These are phyloP conservation scores for Natator depressus DNA, from an alignment of 2,113 vertebrate species.

Conservation along the genomic window DNA sequence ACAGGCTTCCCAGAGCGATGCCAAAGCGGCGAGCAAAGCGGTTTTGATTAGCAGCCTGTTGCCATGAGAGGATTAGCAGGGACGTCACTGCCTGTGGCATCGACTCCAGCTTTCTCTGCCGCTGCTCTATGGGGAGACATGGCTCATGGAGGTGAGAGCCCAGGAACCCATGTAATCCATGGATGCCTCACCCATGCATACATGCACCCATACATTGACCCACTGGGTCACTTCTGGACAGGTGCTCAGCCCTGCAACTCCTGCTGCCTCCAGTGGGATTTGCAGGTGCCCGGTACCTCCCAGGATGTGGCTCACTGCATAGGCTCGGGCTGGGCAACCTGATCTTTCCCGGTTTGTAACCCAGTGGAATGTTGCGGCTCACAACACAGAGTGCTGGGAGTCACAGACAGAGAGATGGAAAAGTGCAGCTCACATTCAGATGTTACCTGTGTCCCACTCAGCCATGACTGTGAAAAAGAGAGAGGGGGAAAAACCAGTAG, in stretches of 20 bases:
- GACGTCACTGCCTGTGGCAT: constrained; percentile 52
- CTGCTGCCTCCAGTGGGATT: neutral
- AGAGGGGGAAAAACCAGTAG: neutral
- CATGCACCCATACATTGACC: neutral
- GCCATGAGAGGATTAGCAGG: constrained; percentile 51
- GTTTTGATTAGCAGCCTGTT: constrained; percentile 62
- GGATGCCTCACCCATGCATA: neutral
- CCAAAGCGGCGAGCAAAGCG: constrained; percentile 46
- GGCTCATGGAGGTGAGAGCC: neutral
- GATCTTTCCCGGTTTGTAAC: neutral
- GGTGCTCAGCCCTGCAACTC: neutral
- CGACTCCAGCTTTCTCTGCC: constrained; percentile 12
- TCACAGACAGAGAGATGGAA: neutral
- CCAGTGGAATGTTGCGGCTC: neutral
- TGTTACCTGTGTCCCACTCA: neutral
- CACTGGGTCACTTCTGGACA: neutral
- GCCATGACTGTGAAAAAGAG: neutral
- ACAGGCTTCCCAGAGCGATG: constrained; percentile 48
- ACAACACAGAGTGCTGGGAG: neutral
- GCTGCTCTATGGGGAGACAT: neutral
- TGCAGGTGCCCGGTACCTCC: neutral
- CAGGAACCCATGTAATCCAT: accelerated
- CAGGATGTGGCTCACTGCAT: neutral
- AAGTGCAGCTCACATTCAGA: neutral
- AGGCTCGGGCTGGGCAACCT: neutral